Evolutionary conservation across 2,113 vertebrate genomes (phyloP).

Genomic region (Leucoraja erinaceus): DNA sequence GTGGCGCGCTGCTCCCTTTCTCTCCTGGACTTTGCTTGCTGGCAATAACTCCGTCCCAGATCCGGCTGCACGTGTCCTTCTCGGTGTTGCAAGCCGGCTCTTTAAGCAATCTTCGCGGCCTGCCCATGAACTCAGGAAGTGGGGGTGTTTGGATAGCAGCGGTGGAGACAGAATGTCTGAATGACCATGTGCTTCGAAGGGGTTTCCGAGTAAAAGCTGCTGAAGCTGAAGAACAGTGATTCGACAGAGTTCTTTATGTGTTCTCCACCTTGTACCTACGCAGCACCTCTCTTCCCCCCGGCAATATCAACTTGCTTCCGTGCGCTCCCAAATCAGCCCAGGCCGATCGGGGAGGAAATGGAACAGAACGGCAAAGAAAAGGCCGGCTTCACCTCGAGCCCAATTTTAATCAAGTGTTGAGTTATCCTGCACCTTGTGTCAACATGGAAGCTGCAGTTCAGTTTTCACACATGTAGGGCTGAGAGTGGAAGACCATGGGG

Average conservation of each 20-base stretch:
- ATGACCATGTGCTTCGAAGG: neutral
- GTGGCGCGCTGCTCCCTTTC: neutral
- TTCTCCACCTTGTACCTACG: neutral
- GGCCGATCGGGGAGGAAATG: neutral
- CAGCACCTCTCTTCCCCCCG: neutral
- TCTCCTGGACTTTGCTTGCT: neutral
- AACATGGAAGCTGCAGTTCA: neutral
- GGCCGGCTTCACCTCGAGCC: neutral
- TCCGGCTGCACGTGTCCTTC: neutral
- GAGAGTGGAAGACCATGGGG: neutral
- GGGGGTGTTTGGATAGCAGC: neutral
- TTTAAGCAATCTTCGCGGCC: neutral
- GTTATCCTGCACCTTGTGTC: neutral
- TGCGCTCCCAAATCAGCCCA: neutral
- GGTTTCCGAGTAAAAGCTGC: neutral
- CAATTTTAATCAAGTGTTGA: neutral
- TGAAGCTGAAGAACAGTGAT: neutral
- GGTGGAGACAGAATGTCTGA: neutral
- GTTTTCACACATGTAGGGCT: neutral
- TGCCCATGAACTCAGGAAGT: neutral
- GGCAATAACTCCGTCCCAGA: neutral
- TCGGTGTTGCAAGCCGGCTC: neutral
- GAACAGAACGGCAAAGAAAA: neutral
- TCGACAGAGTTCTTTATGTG: neutral
- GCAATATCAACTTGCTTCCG: neutral